Base-by-base conservation (phyloP, 2,888 invertebrate genomes). In the Sisyra terminalis region DNA sequence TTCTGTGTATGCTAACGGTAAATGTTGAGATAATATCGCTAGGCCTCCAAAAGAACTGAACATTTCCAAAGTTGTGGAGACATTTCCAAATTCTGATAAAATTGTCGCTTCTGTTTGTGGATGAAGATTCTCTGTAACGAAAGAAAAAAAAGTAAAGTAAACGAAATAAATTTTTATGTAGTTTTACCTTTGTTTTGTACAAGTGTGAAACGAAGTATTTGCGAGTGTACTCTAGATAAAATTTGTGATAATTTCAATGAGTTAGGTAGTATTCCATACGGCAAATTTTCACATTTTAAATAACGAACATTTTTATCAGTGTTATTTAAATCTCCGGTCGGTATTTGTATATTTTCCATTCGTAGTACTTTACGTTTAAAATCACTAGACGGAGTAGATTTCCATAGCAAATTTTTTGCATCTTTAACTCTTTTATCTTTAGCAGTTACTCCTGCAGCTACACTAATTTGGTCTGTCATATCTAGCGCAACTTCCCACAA, bases 41-140 rank as follows among this genome's bases (percentile, higher is more conserved):
- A 94, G 69, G 2, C 93, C 93, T 44, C 92, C 92, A 50, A 82
- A 78, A 47, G 78, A 75, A 41, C 89, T 88, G 65, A 94, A 93
- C 51, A 85, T 80, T 54, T 88, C 84, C 52, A 92, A 66, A 42
- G 85, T 75, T 51, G 66, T 68, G 47, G 66, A 65, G 42, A 68
- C 54, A 11, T 60, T 55, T 44, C 51, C 51, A 40, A 54, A 53
- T 37, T 53, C 50, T 36, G 49, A 43, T 43, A 24, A 24, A 24
- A 24, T 7, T 24, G n/a, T n/a, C n/a, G 24, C 24, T 24, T 24
- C 24, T 24, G 24, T 24, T 24, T 24, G 24, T 24, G 24, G 24
- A 7, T 24, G 24, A 24, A 24, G 24, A 24, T 24, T 24, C 7
- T 24, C 24, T 24, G 7, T 7, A 24, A 24, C 3, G 7, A 24